These are phyloP conservation scores for Megaceryle alcyon DNA, from an alignment of 2,797 vertebrate genomes.

Conservation along the genomic window DNA sequence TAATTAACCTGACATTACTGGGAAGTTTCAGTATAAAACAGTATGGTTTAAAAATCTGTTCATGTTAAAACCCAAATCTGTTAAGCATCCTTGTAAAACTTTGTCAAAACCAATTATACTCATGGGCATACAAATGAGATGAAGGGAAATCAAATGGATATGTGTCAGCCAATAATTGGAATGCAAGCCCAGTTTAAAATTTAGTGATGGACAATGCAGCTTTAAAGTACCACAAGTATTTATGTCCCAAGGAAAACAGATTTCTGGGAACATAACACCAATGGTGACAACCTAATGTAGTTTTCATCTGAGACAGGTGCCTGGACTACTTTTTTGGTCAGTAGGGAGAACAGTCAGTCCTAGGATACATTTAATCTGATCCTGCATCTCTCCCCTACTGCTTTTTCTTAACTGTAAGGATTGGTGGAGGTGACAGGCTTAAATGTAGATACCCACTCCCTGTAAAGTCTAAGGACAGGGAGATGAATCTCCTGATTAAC, in stretches of 20 bases:
- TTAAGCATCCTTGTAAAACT: not conserved
- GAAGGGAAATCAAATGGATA: not conserved
- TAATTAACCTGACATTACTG: not conserved
- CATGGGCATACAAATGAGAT: not conserved
- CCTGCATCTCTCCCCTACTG: not conserved
- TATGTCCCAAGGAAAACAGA: not conserved
- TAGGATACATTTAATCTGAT: not conserved
- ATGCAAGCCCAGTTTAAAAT: not conserved
- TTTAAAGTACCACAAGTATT: not conserved
- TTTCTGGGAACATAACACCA: not conserved
- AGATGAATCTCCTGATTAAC: not conserved
- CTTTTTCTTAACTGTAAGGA: not conserved
- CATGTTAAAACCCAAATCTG: not conserved
- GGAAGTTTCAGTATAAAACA: not conserved
- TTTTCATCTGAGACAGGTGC: not conserved
- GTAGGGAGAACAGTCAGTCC: not conserved
- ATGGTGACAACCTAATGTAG: not conserved
- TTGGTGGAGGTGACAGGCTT: not conserved
- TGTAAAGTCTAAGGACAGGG: not conserved
- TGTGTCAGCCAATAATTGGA: not conserved
- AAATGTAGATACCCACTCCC: not conserved
- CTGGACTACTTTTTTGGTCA: not conserved
- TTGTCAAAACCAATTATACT: not conserved
- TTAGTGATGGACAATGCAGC: not conserved
- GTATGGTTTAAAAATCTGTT: not conserved